phyloP scores from a whole-genome alignment of 2,888 invertebrate genomes.

The Abrostola tripartita region DNA sequence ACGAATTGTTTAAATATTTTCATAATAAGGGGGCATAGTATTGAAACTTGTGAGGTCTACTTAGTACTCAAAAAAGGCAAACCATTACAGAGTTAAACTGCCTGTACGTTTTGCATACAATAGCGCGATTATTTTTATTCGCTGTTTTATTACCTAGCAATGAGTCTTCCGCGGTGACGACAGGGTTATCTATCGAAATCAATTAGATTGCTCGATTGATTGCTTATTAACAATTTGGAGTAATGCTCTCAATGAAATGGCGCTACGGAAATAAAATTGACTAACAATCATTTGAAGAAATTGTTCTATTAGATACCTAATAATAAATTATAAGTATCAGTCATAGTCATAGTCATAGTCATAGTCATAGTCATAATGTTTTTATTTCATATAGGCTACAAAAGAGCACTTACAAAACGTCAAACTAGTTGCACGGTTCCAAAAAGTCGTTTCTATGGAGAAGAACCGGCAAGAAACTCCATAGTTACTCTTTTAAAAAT shows the following conservation, averaged over 20 bases:
- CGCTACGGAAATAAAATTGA: neutral
- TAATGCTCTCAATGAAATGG: neutral
- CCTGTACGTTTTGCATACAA: constrained; percentile 84
- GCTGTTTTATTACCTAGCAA: constrained; percentile 66
- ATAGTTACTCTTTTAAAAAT: too few species aligned
- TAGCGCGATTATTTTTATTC: constrained; percentile 74
- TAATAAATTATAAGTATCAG: too few species aligned
- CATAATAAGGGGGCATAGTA: constrained; percentile 19
- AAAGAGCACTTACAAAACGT: too few species aligned
- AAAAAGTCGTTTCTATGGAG: too few species aligned
- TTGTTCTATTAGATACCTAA: neutral
- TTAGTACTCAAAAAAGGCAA: constrained; percentile 78
- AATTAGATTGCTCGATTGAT: constrained; percentile 22
- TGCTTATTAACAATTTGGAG: neutral
- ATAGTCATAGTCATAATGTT: too few species aligned
- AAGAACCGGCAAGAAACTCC: too few species aligned
- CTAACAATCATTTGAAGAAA: neutral
- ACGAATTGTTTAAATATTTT: neutral
- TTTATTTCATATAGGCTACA: too few species aligned
- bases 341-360: too few species aligned
- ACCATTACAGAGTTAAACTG: constrained; percentile 72
- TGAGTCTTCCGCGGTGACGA: constrained; percentile 58
- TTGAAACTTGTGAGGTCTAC: constrained; percentile 78
- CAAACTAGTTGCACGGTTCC: too few species aligned
- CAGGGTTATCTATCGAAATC: constrained; percentile 28